A percentile compares a stretch with the other conserved stretches of the same genome.
These are phyloP conservation scores for Turritopsis rubra DNA, from an alignment of 30 jellyfish, hydroid and myxozoan genomes.

Conservation along the genomic window DNA sequence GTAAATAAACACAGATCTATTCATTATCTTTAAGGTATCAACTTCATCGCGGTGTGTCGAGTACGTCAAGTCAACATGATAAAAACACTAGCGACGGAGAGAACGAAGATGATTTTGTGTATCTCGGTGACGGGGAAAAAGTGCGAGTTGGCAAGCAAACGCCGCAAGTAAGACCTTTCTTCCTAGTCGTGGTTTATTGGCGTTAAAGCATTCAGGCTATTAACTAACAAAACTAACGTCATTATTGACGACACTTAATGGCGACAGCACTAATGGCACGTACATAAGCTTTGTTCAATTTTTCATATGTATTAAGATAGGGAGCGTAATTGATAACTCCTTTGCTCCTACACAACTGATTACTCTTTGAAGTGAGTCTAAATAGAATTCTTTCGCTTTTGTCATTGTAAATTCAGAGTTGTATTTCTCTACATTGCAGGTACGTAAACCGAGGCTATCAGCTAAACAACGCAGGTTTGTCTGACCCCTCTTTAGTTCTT, in stretches of 20 bases:
- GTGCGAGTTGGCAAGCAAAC: conserved; percentile 24
- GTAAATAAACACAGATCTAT: background rate
- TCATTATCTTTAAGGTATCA: conserved; percentile 34
- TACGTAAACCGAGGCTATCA: conserved; percentile 29
- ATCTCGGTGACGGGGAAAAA: conserved; percentile 41
- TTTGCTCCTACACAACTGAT: too few species aligned
- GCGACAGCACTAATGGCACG: too few species aligned
- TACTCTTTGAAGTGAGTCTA: too few species aligned
- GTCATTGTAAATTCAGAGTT: background rate
- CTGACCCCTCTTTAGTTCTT: too few species aligned
- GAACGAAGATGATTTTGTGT: conserved; percentile 18
- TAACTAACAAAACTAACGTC: too few species aligned
- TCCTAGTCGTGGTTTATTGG: background rate
- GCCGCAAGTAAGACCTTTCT: conserved; percentile 27
- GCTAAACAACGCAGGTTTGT: conserved; percentile 45
- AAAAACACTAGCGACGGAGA: conserved; percentile 10
- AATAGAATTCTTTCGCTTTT: too few species aligned
- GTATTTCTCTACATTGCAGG: background rate
- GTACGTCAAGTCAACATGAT: conserved; percentile 4
- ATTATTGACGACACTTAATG: too few species aligned
- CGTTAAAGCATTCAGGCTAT: too few species aligned
- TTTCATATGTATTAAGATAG: too few species aligned
- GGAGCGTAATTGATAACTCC: too few species aligned
- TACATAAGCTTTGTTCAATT: too few species aligned
- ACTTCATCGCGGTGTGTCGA: conserved; percentile 53